Conservation (phyloP, 2,113 vertebrate genomes). For the Paradoxurus hermaphroditus region DNA sequence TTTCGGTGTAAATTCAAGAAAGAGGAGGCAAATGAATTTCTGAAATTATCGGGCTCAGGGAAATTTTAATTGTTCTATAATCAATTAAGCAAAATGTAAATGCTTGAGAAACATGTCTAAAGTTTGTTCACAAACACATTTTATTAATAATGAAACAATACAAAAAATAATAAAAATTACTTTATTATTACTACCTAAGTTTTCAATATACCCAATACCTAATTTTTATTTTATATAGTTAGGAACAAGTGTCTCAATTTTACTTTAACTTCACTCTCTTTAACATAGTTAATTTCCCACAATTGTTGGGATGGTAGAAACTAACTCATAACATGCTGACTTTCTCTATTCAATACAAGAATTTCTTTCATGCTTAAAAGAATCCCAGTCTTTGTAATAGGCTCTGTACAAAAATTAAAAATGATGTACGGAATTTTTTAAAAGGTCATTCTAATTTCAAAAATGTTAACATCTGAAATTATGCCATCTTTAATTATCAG, state of each 20-base stretch:
- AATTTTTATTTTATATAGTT: conserved; percentile 24
- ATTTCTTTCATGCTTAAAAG: neutral
- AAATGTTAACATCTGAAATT: conserved; percentile 22
- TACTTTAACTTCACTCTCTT: neutral
- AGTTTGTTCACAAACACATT: neutral
- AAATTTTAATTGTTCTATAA: neutral
- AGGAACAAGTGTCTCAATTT: neutral
- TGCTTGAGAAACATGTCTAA: neutral
- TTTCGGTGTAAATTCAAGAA: neutral
- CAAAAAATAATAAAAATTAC: neutral
- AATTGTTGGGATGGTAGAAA: neutral
- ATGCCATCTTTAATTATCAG: neutral
- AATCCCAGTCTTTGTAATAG: conserved; percentile 29
- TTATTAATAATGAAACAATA: neutral
- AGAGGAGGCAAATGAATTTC: neutral
- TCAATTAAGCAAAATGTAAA: neutral
- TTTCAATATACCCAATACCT: neutral
- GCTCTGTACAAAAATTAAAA: conserved; percentile 30
- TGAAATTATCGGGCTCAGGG: neutral
- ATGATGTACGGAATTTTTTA: conserved; percentile 17
- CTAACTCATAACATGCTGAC: neutral
- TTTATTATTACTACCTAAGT: neutral
- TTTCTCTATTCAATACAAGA: neutral
- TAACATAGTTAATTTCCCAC: neutral
- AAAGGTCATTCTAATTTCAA: conserved; percentile 50